Evolutionary conservation across 2,113 vertebrate species (phyloP), one percentile per base, ranked within the genome.

Genomic region (Pluvianellus socialis): DNA sequence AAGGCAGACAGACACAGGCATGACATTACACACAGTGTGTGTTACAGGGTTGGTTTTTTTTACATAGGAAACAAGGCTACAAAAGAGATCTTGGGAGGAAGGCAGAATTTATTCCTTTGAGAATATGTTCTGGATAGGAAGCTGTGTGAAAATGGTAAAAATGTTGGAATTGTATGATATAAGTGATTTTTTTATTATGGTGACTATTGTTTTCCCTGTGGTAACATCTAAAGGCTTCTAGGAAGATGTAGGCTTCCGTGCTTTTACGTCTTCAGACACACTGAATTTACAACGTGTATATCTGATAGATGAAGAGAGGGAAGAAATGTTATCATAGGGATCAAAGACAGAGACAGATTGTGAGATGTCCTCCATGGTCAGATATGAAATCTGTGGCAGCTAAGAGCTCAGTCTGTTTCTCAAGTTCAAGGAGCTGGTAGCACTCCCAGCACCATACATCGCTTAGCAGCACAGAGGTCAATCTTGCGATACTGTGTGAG

Each of bases 1-100:
- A 56, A 73, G 50, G 45, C 1, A 5, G 79, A 50, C 32, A 40
- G 68, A 38, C 53, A 62, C 10, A 27, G 55, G 38, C 0, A 0
- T 91, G 53, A 53, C 7, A n/a, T 88, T 67, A 27, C 55, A 56
- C 20, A 30, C 16, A 10, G 9, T 53, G 16, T 58, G 32, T 35
- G 42, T 18, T 91, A 14, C 59, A 56, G 49, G 10, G 0, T 33
- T 23, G 70, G 53, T 55, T 83, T 23, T 74, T 62, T 55, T 83
- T 61, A 56, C 0, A 0, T 71, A 77, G 52, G 62, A 95, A 90
- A 40, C 58, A 63, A 56, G 14, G 33, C 49, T 94, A 84, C 42
- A 77, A 81, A 92, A 80, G 88, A 68, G 5, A 70, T 61, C 42
- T 73, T 49, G 49, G 40, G 32, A 90, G 49, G 42, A 71, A 75